Conservation (phyloP, 2,888 invertebrate species). For the Volucella bombylans region DNA sequence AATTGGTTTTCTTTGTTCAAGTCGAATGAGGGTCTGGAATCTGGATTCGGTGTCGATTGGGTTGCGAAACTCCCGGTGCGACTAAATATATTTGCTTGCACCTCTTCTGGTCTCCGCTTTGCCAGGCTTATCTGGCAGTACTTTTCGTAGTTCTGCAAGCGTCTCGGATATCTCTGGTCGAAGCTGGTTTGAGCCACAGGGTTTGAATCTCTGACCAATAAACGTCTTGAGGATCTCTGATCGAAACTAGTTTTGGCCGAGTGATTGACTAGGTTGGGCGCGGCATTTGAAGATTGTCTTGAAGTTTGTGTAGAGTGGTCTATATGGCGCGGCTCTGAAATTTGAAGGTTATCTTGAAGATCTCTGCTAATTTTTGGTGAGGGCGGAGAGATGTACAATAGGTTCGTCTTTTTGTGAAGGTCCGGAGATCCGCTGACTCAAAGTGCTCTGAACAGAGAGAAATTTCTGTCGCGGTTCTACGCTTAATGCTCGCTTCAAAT, state of each 20-base stretch:
- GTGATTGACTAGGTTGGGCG: too few relatives aligned
- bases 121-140: conserved; percentile 75
- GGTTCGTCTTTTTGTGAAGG: too few relatives aligned
- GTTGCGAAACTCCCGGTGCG: conserved; percentile 75
- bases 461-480: background rate
- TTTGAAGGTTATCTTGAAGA: too few relatives aligned
- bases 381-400: too few relatives aligned
- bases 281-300: too few relatives aligned
- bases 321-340: too few relatives aligned
- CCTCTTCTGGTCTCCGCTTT: conserved; percentile 67
- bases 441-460: too few relatives aligned
- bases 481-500: background rate
- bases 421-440: too few relatives aligned
- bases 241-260: background rate
- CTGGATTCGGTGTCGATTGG: conserved; percentile 76
- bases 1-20: conserved; percentile 64
- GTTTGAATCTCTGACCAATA: background rate
- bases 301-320: too few relatives aligned
- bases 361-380: too few relatives aligned
- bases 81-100: conserved; percentile 75
- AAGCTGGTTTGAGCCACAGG: conserved; percentile 49
- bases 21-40: conserved; percentile 15
- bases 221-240: background rate
- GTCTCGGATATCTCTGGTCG: conserved; percentile 17
- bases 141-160: conserved; percentile 70